A percentile compares a stretch with the other conserved stretches of the same genome.
Conservation (phyloP, 1,140 invertebrate genomes). For the Antheraea mylitta region DNA sequence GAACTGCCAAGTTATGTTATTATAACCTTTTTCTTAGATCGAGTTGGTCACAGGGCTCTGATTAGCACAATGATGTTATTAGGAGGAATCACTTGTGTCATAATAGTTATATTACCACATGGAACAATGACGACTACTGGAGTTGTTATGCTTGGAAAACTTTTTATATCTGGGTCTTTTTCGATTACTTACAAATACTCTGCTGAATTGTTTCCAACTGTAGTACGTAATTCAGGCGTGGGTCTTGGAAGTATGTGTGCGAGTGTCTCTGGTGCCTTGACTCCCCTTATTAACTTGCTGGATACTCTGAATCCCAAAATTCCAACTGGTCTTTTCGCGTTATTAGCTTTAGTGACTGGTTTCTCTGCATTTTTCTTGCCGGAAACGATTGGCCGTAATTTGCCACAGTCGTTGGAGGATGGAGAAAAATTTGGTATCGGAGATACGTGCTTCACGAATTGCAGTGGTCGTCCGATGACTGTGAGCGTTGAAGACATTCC, state of each 20-base stretch:
- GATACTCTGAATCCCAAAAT: slow-evolving; percentile 84
- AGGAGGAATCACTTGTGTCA: slow-evolving; percentile 85
- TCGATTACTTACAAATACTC: slow-evolving; percentile 94
- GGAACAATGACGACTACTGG: slow-evolving; percentile 76
- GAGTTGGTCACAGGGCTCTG: slow-evolving; percentile 84
- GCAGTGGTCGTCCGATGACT: slow-evolving; percentile 89
- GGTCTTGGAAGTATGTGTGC: slow-evolving; percentile 93
- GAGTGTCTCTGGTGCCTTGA: slow-evolving; percentile 89
- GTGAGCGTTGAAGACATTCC: slow-evolving; percentile 76
- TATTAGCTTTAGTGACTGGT: slow-evolving; percentile 87
- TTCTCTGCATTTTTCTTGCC: slow-evolving; percentile 87
- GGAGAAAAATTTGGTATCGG: slow-evolving; percentile 91
- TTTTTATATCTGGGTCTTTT: slow-evolving; percentile 91
- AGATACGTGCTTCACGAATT: slow-evolving; percentile 90
- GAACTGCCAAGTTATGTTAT: slow-evolving; percentile 90
- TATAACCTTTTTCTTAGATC: slow-evolving; percentile 84
- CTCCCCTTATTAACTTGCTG: slow-evolving; percentile 87
- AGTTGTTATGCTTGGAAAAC: slow-evolving; percentile 87
- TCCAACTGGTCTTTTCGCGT: slow-evolving; percentile 87
- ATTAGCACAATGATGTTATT: slow-evolving; percentile 86
- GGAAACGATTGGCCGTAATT: slow-evolving; percentile 88
- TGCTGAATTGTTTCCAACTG: slow-evolving; percentile 92
- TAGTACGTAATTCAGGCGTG: slow-evolving; percentile 91
- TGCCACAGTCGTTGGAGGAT: slow-evolving; percentile 90
- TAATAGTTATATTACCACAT: slow-evolving; percentile 82